phyloP scores from a whole-genome alignment of 2,888 invertebrate genomes.

The Podotricha telesiphe region DNA sequence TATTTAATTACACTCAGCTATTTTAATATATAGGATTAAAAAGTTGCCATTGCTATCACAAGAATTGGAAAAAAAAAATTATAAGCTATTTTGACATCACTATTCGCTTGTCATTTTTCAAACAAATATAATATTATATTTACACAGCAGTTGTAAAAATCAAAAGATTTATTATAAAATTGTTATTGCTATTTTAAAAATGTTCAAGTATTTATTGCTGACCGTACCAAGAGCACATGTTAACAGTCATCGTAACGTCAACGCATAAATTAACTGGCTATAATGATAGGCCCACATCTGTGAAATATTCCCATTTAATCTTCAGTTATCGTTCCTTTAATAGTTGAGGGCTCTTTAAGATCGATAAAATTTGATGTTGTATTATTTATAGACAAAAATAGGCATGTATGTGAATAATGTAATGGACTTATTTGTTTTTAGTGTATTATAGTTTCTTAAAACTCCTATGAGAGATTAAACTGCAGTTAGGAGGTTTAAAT shows the following conservation, averaged over 20 bases:
- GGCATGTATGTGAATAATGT: neutral
- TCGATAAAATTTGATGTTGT: constrained; percentile 40
- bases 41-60: too few species aligned
- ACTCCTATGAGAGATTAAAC: neutral
- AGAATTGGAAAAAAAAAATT: neutral
- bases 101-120: too few species aligned
- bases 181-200: neutral
- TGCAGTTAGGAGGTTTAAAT: neutral
- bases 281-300: constrained; percentile 70
- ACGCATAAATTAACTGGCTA: constrained; percentile 65
- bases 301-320: constrained; percentile 63
- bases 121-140: neutral
- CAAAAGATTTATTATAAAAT: neutral
- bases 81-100: too few species aligned
- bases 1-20: too few species aligned
- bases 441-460: neutral
- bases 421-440: constrained; percentile 4
- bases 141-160: neutral
- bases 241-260: constrained; percentile 44
- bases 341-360: constrained; percentile 35
- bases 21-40: too few species aligned
- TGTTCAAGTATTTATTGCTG: constrained; percentile 30
- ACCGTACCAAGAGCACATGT: constrained; percentile 37
- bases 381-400: constrained; percentile 28
- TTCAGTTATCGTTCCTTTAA: constrained; percentile 35